phyloP scores from a whole-genome alignment of 2,888 invertebrate genomes.

The Drosophila suboccidentalis region DNA sequence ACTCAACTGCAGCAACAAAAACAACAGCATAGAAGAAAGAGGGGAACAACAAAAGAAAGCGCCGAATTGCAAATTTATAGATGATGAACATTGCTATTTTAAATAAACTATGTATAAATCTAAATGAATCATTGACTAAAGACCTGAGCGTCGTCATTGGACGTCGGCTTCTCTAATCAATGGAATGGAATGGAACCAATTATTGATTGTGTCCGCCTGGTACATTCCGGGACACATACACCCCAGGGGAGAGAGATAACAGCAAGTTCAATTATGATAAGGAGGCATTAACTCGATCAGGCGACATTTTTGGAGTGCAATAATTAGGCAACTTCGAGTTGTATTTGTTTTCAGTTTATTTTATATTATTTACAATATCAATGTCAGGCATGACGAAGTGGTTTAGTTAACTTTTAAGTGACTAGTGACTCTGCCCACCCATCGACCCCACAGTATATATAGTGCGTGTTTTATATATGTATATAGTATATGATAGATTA shows the following conservation, averaged over 20 bases:
- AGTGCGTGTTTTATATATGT: background rate
- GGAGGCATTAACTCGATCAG: constrained; percentile 57
- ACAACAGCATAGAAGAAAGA: background rate
- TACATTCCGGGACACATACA: constrained; percentile 14
- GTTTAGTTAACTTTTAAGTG: constrained; percentile 41
- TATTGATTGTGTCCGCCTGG: constrained; percentile 35
- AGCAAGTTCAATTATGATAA: constrained; percentile 39
- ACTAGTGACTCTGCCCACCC: constrained; percentile 61
- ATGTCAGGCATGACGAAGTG: constrained; percentile 30
- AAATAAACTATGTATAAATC: constrained; percentile 75
- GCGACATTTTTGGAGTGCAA: constrained; percentile 47
- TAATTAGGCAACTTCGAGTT: constrained; percentile 16
- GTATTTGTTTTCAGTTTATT: constrained; percentile 10
- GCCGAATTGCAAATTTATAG: constrained; percentile 63
- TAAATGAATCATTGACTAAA: constrained; percentile 47
- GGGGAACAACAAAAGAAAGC: constrained; percentile 42
- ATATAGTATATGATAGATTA: background rate
- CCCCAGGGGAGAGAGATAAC: constrained; percentile 17
- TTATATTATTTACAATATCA: constrained; percentile 60
- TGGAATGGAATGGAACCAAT: constrained; percentile 15
- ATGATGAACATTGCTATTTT: constrained; percentile 74
- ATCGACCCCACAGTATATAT: constrained; percentile 7
- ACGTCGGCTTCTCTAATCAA: constrained; percentile 17
- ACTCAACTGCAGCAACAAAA: constrained; percentile 26
- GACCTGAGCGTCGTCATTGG: background rate